Evolutionary conservation across 2,113 vertebrate species (phyloP), one percentile per base, ranked within the genome.

Genomic region (Zosterops hypoxanthus): DNA sequence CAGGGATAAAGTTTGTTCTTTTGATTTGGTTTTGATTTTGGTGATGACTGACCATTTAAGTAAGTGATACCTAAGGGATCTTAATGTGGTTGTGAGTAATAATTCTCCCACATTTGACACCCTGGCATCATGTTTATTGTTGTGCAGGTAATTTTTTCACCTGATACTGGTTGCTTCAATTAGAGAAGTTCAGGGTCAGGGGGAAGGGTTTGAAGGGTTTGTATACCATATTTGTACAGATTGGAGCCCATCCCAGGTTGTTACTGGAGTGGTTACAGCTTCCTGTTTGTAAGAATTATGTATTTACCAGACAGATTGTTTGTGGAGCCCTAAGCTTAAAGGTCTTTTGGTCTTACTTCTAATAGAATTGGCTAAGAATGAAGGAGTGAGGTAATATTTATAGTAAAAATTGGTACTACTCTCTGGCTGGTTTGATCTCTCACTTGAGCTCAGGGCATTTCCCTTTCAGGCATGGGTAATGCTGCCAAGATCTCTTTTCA

Each of bases 341-440:
- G 44, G 31, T 24, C 19, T 79, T 82, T 76, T 49, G 17, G 7
- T 75, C 53, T 80, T 68, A n/a, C 16, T 53, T 81, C 46, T 39
- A 41, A 53, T 31, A 52, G 41, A 76, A 83, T 73, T 92, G 57
- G 26, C 55, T 63, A 65, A 83, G 55, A 86, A 87, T 63, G 42
- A 84, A 85, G 77, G 50, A 59, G 21, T 28, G 8, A 50, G 76
- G 47, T 81, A 69, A 41, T 93, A 77, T 90, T 95, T 93, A 28
- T 11, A 83, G 22, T 88, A 71, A 64, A 85, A 88, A 88, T 36
- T 78, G 24, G 64, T 83, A 19, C 24, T 63, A 3, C 33, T 84
- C 29, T 24, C 24, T 92, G 24, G 12, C 55, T 86, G 76, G 71
- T 96, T 93, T 96, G 90, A 66, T 93, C 85, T 95, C 82, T 86